phyloP scores from a whole-genome alignment of 2,888 invertebrate species.

The Parnassius mnemosyne region DNA sequence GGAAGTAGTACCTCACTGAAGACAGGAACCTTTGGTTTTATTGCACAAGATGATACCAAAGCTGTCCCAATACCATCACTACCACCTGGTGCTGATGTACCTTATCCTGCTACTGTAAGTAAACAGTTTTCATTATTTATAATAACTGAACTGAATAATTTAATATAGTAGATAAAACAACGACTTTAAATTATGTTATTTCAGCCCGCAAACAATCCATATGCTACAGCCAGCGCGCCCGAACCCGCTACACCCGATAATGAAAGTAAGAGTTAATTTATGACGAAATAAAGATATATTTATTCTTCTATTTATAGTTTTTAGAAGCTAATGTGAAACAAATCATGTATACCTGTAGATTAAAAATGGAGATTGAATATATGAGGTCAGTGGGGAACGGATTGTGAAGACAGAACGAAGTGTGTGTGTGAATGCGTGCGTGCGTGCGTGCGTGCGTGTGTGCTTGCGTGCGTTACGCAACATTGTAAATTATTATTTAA shows the following conservation, averaged over 20 bases:
- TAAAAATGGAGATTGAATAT: no score
- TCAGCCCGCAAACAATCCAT: constrained; percentile 40
- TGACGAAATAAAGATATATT: not conserved
- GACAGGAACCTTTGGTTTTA: constrained; percentile 47
- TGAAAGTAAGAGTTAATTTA: constrained; percentile 9
- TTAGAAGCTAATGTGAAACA: not conserved
- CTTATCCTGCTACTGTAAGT: constrained; percentile 43
- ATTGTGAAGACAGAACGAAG: no score
- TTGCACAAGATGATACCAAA: constrained; percentile 7
- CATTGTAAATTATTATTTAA: no score
- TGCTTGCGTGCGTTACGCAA: no score
- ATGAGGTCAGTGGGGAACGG: no score
- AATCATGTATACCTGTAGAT: no score
- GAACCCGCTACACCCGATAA: constrained; percentile 46
- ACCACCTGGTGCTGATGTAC: constrained; percentile 42
- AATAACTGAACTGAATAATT: not conserved
- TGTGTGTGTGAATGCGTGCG: no score
- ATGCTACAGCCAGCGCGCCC: constrained; percentile 52
- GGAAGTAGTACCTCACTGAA: constrained; percentile 30
- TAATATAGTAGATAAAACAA: not conserved
- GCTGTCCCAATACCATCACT: constrained; percentile 39
- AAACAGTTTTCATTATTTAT: not conserved
- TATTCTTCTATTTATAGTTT: not conserved
- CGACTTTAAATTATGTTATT: constrained; percentile 4
- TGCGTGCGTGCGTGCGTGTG: no score